Evolutionary conservation across 2,797 vertebrate species (phyloP), one percentile per base, ranked within the genome.

Genomic region (Mormyrops boulengeri): DNA sequence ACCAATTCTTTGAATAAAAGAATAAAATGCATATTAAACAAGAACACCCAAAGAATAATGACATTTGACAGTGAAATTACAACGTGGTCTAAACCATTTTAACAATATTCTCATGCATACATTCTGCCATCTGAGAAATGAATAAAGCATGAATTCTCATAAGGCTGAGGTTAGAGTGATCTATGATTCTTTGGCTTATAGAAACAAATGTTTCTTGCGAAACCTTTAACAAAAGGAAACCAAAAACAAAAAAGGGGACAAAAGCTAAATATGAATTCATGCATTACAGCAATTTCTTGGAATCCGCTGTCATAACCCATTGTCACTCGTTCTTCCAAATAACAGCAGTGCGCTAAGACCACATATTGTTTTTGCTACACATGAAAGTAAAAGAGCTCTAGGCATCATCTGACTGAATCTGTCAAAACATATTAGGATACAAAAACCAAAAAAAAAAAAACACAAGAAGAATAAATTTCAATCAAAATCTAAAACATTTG

Each of bases 341-440:
- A 82, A 82, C 17, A 82, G 41, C 8, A 9, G 41, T 34, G 6
- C 69, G 14, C 41, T 22, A 82, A 47, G 41, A 44, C 77, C 12
- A 19, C 77, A 82, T 82, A 47, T 82, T 82, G 77, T 82, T 82
- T 47, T n/a, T 8, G 19, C 77, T 44, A 41, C 38, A 82, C 77
- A 47, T 47, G 19, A 82, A 82, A 82, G 41, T 19, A 82, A 47
- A 82, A 8, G 17, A n/a, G 77, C 38, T 47, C 77, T 8, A 19
- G 77, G 77, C 41, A 22, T 82, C 77, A 4, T 82, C 41, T 9
- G 38, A 44, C 17, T 9, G 6, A 82, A 82, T 82, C 41, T 82
- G 77, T 47, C 77, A 82, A 80, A 82, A 82, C 41, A 82, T 82
- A 82, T 82, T 82, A 47, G 77, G 41, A 82, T 47, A 8, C 77